Percentiles rank a stretch among this genome's conserved stretches.
Conservation (phyloP, 2,888 invertebrate genomes). For the Anticlea derivata region DNA sequence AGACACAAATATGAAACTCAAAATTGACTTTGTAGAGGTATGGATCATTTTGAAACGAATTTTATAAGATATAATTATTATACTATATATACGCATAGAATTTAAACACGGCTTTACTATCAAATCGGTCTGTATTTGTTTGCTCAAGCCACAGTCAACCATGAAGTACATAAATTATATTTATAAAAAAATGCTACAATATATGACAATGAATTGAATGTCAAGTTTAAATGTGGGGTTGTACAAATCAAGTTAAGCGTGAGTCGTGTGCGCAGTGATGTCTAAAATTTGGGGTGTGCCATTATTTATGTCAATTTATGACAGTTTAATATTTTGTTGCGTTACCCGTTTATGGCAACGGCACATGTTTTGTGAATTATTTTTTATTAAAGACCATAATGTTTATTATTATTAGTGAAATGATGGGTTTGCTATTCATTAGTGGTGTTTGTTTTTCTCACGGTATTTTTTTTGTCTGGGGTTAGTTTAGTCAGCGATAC, state of each 20-base stretch:
- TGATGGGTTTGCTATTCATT: conserved; percentile 72
- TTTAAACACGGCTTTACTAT: too few species aligned
- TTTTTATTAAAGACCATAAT: conserved; percentile 74
- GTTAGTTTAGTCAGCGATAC: neutral
- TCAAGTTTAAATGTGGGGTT: conserved; percentile 79
- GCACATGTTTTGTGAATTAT: conserved; percentile 73
- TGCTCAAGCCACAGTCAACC: conserved; percentile 1
- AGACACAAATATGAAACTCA: too few species aligned
- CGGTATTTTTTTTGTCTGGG: conserved; percentile 55
- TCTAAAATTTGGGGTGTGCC: conserved; percentile 79
- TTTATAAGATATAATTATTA: too few species aligned
- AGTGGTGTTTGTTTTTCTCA: conserved; percentile 78
- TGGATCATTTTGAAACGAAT: too few species aligned
- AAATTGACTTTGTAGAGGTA: too few species aligned
- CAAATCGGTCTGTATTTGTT: too few species aligned
- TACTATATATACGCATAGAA: too few species aligned
- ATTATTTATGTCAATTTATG: conserved; percentile 82
- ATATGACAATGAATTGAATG: conserved; percentile 74
- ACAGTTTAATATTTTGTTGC: conserved; percentile 79
- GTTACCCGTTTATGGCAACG: conserved; percentile 69
- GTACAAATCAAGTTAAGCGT: conserved; percentile 70
- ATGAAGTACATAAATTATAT: conserved; percentile 1
- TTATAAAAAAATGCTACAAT: conserved; percentile 16
- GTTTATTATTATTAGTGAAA: conserved; percentile 73
- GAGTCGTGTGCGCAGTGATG: conserved; percentile 65